Conservation (phyloP, 2,113 vertebrate species). For the Pollachius pollachius region DNA sequence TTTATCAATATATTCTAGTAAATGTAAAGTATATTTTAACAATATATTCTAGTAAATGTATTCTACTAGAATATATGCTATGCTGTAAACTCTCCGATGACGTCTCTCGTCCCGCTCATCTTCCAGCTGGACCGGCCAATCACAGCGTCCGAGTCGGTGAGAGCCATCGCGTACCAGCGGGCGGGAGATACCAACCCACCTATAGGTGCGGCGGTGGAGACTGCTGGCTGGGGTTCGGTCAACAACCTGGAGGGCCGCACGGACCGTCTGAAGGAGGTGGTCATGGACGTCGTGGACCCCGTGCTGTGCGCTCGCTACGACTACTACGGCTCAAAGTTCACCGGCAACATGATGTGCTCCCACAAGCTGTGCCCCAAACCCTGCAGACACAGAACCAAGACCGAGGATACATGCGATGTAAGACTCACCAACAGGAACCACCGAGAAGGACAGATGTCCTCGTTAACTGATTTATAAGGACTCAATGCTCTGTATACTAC, state of each 20-base stretch:
- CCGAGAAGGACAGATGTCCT: too few species aligned
- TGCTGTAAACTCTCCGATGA: too few species aligned
- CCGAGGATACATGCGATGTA: constrained; percentile 71
- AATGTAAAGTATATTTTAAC: too few species aligned
- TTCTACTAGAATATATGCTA: too few species aligned
- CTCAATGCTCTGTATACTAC: too few species aligned
- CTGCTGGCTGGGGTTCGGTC: constrained; percentile 71
- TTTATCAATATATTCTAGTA: too few species aligned
- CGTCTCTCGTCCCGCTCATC: too few species aligned
- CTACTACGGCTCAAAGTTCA: constrained; percentile 69
- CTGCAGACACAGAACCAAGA: constrained; percentile 21
- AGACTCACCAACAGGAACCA: constrained; percentile 18
- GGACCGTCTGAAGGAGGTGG: constrained; percentile 68
- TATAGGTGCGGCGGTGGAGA: constrained; percentile 37
- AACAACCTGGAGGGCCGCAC: constrained; percentile 62
- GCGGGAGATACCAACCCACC: constrained; percentile 39
- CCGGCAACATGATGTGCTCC: constrained; percentile 74
- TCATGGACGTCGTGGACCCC: constrained; percentile 36
- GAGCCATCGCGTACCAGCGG: constrained; percentile 47
- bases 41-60: too few species aligned
- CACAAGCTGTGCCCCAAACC: constrained; percentile 36
- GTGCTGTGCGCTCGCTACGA: constrained; percentile 45
- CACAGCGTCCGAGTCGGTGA: constrained; percentile 42
- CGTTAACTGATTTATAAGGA: too few species aligned
- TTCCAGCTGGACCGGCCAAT: constrained; percentile 62